phyloP scores from a whole-genome alignment of 2,113 vertebrate species.

The Pristiophorus japonicus region DNA sequence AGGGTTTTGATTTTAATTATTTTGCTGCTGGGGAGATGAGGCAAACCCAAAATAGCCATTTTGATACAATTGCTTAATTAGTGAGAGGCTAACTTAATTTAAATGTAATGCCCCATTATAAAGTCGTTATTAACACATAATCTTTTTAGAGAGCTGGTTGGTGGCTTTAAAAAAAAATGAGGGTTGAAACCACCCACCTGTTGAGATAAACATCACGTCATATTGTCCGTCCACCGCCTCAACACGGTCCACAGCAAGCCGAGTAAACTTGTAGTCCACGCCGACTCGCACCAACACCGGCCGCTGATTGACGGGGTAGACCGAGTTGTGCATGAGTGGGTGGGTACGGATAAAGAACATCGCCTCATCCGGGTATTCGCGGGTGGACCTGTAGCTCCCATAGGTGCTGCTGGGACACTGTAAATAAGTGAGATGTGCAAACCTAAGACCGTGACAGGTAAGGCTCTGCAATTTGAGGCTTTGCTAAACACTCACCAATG shows the following conservation, averaged over 20 bases:
- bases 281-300: constrained; percentile 67
- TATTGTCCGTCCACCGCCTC: constrained; percentile 67
- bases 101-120: neutral
- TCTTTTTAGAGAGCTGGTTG: neutral
- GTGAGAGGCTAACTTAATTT: neutral
- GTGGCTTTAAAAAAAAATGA: neutral
- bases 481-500: neutral
- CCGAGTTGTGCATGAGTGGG: constrained; percentile 60
- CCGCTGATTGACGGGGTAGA: constrained; percentile 58
- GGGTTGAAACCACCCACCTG: constrained; percentile 49
- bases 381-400: constrained; percentile 63
- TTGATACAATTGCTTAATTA: neutral
- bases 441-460: neutral
- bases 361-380: constrained; percentile 68
- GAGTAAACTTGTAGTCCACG: constrained; percentile 63
- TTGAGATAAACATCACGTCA: constrained; percentile 68
- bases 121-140: neutral
- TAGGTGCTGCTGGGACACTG: constrained; percentile 71
- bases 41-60: neutral
- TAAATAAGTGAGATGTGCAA: neutral
- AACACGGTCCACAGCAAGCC: constrained; percentile 64
- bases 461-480: neutral
- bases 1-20: neutral
- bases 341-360: constrained; percentile 73
- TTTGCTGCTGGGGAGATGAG: neutral